Conservation (phyloP, 2,113 vertebrate species). For the Heloderma charlesbogerti region DNA sequence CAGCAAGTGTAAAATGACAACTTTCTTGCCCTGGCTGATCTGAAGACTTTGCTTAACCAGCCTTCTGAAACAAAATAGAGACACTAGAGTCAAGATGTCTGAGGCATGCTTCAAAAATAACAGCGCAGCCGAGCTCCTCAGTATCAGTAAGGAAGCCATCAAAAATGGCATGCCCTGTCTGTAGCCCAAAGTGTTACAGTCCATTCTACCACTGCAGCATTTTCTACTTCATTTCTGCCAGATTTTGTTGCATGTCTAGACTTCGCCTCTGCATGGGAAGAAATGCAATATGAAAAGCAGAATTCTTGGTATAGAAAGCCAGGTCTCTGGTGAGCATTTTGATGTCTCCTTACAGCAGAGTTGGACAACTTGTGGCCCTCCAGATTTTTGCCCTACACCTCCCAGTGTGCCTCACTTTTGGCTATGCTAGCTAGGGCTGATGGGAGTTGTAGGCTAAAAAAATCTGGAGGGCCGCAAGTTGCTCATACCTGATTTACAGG, state of each 20-base stretch:
- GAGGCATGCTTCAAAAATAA: neutral
- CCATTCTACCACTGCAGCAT: neutral
- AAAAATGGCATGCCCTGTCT: too few species aligned
- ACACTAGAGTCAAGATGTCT: neutral
- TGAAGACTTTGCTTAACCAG: too few species aligned
- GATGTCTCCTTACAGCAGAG: too few species aligned
- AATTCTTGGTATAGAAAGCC: neutral
- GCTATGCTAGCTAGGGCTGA: too few species aligned
- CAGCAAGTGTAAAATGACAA: too few species aligned
- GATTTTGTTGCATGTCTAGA: neutral
- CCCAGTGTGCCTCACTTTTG: too few species aligned
- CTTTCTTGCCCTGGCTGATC: neutral
- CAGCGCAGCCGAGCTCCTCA: neutral
- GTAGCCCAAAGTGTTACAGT: too few species aligned
- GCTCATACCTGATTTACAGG: neutral
- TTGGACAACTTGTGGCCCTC: too few species aligned
- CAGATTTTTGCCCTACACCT: too few species aligned
- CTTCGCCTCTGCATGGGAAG: neutral
- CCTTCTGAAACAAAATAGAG: neutral
- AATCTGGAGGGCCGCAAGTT: too few species aligned
- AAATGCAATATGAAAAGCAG: neutral
- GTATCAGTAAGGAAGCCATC: neutral
- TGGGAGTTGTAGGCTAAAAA: too few species aligned
- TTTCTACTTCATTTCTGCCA: neutral
- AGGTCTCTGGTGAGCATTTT: neutral